Base-by-base conservation (phyloP, 1,140 invertebrate species). In the Pseudomyrmex gracilis region DNA sequence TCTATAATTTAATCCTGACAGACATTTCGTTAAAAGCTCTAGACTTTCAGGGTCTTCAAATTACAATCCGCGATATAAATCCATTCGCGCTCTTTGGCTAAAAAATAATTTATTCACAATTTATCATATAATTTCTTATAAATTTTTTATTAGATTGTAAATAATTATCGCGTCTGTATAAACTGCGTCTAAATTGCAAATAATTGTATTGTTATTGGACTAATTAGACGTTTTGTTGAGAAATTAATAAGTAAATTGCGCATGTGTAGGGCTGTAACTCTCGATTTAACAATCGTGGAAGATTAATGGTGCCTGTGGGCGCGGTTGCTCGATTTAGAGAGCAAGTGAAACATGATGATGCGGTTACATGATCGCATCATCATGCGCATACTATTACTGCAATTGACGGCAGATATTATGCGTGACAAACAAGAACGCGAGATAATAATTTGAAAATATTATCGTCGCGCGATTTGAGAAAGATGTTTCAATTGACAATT, bases 381-480 rank as follows among this genome's bases (percentile, higher is more conserved):
- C 22, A 73, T 22, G 34, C 5, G 57, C 57, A 61, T 61, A 73
- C 4, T 34, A 34, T 61, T 45, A 73, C 60, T 73, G 71, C 22
- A 74, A 47, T 4, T 61, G 34, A 73, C 43, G 20, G n/a, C 15
- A 63, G 22, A 66, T 12, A 51, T 43, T 49, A 66, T 34, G 8
- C 60, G 43, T 49, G 51, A 12, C 0, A n/a, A 66, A 2, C 22
- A 51, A 8, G 51, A n/a, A 51, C n/a, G 47, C 12, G 17, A 24
- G 15, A 58, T 58, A 15, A 12, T 45, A 10, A 34, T 10, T 8
- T 0, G 22, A 51, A 53, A 76, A 51, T 34, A 49, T 63, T 2
- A 63, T 24, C 34, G 9, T 34, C 13, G 10, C 5, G 20, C 57
- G 17, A 60, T 60, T 15, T 58, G 55, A 17, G 2, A 53, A 15